A percentile compares a stretch with the other conserved stretches of the same genome.
These are phyloP conservation scores for Silurus aristotelis DNA, from an alignment of 2,797 vertebrate species.

Conservation along the genomic window DNA sequence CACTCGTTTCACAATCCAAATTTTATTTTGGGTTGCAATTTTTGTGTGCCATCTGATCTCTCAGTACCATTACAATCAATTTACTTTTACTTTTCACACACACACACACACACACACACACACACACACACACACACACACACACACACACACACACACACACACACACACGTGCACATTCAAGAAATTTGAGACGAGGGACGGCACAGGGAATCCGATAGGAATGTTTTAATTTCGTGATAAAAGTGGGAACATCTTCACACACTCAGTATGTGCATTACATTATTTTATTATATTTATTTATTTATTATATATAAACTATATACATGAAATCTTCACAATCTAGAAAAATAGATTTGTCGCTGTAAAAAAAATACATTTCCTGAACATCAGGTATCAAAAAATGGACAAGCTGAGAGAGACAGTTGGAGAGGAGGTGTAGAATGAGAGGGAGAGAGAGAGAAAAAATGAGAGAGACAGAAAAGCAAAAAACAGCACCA, in stretches of 20 bases:
- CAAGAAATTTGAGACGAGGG: too few relatives aligned
- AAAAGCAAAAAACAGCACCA: slow-evolving; percentile 1
- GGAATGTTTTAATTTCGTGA: slow-evolving; percentile 18
- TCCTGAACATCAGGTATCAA: slow-evolving; percentile 16
- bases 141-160: too few relatives aligned
- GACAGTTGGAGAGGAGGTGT: slow-evolving; percentile 11
- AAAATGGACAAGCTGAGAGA: neutral
- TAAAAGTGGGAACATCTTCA: slow-evolving; percentile 25
- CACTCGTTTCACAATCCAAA: neutral
- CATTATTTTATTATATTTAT: neutral
- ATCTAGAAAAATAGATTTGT: slow-evolving; percentile 28
- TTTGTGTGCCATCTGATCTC: too few relatives aligned
- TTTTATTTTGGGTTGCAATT: too few relatives aligned
- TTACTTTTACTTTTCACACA: too few relatives aligned
- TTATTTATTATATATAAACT: slow-evolving; percentile 42
- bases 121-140: too few relatives aligned
- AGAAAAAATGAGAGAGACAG: neutral
- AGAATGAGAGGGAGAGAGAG: neutral
- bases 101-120: too few relatives aligned
- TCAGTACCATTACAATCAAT: too few relatives aligned
- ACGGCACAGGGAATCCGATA: neutral
- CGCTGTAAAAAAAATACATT: slow-evolving; percentile 33
- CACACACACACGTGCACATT: too few relatives aligned
- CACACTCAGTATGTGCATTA: slow-evolving; percentile 15
- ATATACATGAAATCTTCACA: slow-evolving; percentile 35